These are phyloP conservation scores for Balaeniceps rex DNA, from an alignment of 2,113 vertebrate genomes.

Conservation along the genomic window DNA sequence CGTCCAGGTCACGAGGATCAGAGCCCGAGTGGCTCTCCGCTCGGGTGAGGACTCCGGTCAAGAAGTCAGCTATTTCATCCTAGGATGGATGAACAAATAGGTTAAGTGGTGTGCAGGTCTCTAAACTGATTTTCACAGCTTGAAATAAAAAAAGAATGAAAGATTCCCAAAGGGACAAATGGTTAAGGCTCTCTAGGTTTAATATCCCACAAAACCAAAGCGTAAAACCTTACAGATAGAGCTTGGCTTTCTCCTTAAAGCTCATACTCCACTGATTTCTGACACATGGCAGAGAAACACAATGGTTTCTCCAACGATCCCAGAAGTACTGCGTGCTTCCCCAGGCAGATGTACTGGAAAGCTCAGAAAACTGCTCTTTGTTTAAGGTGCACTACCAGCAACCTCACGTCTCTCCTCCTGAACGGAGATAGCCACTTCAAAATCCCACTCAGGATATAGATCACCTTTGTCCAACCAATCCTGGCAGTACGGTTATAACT, in stretches of 20 bases:
- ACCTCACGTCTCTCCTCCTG: neutral
- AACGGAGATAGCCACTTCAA: neutral
- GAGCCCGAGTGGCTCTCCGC: conserved; percentile 81
- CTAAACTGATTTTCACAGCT: neutral
- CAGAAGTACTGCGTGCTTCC: neutral
- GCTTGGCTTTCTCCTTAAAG: neutral
- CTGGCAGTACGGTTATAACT: neutral
- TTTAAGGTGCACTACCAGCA: neutral
- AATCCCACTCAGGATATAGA: neutral
- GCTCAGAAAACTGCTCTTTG: neutral
- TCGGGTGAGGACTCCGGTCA: conserved; percentile 88
- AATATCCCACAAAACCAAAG: neutral
- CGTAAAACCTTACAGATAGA: neutral
- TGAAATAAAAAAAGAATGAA: fast-evolving
- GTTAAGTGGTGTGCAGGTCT: neutral
- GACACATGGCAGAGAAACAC: fast-evolving
- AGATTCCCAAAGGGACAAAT: neutral
- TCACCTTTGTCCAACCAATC: neutral
- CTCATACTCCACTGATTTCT: neutral
- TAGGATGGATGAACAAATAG: neutral
- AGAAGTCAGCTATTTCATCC: conserved; percentile 96
- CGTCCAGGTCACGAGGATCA: conserved; percentile 89
- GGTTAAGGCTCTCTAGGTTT: neutral
- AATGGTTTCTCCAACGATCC: neutral
- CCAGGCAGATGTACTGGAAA: neutral